Percentiles rank a stretch among this genome's conserved stretches.
phyloP scores from a whole-genome alignment of 2,888 invertebrate species.

The Cheilosia soror region DNA sequence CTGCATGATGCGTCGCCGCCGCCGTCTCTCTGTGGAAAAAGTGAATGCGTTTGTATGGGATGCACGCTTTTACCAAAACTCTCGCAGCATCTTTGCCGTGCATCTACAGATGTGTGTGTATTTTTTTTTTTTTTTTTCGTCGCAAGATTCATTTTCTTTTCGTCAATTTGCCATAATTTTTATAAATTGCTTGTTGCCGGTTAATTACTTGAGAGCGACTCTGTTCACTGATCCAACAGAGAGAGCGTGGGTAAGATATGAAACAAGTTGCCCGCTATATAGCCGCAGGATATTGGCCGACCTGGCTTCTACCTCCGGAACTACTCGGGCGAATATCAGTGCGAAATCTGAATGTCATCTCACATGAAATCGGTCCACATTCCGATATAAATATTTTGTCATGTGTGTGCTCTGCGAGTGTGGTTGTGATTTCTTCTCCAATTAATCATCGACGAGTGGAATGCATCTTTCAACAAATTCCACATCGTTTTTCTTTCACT shows the following conservation, averaged over 20 bases:
- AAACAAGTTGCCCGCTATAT: slow-evolving; percentile 45
- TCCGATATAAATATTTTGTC: slow-evolving; percentile 45
- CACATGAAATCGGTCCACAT: slow-evolving; percentile 55
- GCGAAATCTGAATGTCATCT: slow-evolving; percentile 67
- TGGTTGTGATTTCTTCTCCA: slow-evolving; percentile 24
- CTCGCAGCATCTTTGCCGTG: not conserved
- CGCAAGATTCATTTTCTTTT: slow-evolving; percentile 65
- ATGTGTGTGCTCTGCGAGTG: not conserved
- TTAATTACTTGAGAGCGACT: slow-evolving; percentile 66
- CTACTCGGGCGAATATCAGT: slow-evolving; percentile 17
- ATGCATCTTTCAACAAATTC: slow-evolving; percentile 72
- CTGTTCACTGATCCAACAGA: slow-evolving; percentile 21
- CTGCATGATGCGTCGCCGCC: slow-evolving; percentile 62
- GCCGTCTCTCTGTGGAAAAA: slow-evolving; percentile 46
- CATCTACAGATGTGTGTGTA: not conserved
- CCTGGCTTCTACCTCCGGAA: slow-evolving; percentile 55
- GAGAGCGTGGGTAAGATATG: not conserved
- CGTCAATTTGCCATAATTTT: slow-evolving; percentile 73
- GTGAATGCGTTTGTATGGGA: slow-evolving; percentile 61
- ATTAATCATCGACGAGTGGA: slow-evolving; percentile 64
- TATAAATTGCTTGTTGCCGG: slow-evolving; percentile 66
- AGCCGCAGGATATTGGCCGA: slow-evolving; percentile 50
- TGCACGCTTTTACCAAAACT: slow-evolving; percentile 44
- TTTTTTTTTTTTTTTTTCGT: slow-evolving; percentile 2
- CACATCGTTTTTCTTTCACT: slow-evolving; percentile 60